Percentiles rank a stretch among this genome's conserved stretches.
Evolutionary conservation across 2,797 vertebrate species (phyloP).

Genomic region (Salmo trutta): DNA sequence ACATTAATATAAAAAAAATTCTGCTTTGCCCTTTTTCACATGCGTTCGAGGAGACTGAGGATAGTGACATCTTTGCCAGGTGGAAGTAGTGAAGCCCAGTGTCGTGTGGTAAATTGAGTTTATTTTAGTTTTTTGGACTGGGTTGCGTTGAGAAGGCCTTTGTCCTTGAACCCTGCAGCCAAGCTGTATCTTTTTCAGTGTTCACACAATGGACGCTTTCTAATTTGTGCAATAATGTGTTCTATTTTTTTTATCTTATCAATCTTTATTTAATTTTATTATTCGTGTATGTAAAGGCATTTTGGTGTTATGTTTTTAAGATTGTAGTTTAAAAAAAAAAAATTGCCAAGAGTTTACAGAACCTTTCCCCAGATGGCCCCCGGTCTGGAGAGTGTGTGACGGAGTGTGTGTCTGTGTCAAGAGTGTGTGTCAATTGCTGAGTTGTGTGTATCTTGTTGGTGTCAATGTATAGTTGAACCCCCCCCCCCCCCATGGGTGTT

Average conservation of each 20-base stretch:
- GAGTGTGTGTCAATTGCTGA: background rate
- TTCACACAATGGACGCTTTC: constrained; percentile 77
- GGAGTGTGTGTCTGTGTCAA: constrained; percentile 8
- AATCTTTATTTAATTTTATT: constrained; percentile 86
- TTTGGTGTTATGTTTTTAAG: constrained; percentile 69
- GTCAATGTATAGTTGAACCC: constrained; percentile 38
- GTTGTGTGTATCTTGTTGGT: background rate
- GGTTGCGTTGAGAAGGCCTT: background rate
- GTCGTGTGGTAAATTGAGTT: background rate
- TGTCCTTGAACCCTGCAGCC: constrained; percentile 62
- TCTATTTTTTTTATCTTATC: constrained; percentile 63
- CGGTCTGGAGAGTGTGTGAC: constrained; percentile 45
- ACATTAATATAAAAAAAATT: background rate
- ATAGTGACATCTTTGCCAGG: constrained; percentile 22
- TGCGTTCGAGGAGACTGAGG: constrained; percentile 18
- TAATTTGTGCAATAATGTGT: constrained; percentile 93
- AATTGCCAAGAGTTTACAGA: constrained; percentile 79
- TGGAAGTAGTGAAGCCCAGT: constrained; percentile 22
- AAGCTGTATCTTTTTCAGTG: constrained; percentile 71
- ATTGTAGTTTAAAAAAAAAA: constrained; percentile 66
- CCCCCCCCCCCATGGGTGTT: constrained; percentile 17
- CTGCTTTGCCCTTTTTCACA: constrained; percentile 7
- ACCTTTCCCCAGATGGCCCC: constrained; percentile 84
- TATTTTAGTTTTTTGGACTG: constrained; percentile 31
- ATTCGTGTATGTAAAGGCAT: constrained; percentile 71